Conservation (phyloP, 1,140 invertebrate genomes). For the Paraescarpia echinospica region DNA sequence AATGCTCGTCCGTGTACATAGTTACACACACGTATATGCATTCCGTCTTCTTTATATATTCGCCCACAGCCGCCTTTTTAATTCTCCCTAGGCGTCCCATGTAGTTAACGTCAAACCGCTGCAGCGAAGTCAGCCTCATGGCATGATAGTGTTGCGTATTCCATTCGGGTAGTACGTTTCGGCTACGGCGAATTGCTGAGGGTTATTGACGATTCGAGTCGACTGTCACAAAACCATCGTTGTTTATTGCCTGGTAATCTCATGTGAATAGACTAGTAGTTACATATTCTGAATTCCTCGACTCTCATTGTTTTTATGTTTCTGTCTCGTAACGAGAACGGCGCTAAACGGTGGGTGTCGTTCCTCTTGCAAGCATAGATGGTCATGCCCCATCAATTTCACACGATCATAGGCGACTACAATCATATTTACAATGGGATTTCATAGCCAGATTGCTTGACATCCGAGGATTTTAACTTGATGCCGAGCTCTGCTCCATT, state of each 20-base stretch:
- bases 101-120: not conserved
- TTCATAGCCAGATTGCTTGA: too few relatives aligned
- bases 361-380: too few relatives aligned
- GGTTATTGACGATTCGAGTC: not conserved
- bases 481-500: too few relatives aligned
- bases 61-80: not conserved
- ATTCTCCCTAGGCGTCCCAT: not conserved
- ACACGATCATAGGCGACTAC: too few relatives aligned
- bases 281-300: not conserved
- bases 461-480: too few relatives aligned
- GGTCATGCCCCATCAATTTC: too few relatives aligned
- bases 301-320: not conserved
- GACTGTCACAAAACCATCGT: not conserved
- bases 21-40: not conserved
- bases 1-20: not conserved
- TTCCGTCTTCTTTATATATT: not conserved
- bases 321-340: not conserved
- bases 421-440: too few relatives aligned
- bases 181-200: not conserved
- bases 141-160: not conserved
- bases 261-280: not conserved
- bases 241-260: not conserved
- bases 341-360: too few relatives aligned
- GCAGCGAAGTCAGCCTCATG: not conserved
- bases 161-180: not conserved